phyloP scores from a whole-genome alignment of 2,113 vertebrate species.

The Siphamia tubifer region DNA sequence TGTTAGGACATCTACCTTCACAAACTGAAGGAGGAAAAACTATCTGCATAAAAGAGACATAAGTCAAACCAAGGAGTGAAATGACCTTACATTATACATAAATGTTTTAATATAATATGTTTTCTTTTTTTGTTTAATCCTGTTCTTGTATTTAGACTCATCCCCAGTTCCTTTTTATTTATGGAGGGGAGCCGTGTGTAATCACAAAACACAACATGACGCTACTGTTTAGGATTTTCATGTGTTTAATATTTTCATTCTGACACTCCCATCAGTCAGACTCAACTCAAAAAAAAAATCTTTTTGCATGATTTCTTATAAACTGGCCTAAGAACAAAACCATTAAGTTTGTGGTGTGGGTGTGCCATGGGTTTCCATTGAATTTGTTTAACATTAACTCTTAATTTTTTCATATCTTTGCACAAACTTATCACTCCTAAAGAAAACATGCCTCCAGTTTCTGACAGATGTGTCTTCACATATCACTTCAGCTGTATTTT shows the following conservation, averaged over 20 bases:
- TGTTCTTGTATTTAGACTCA: conserved; percentile 10
- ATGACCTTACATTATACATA: too few species aligned
- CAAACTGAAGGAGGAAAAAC: too few species aligned
- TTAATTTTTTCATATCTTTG: too few species aligned
- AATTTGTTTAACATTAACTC: background rate
- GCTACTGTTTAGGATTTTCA: background rate
- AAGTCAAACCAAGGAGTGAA: too few species aligned
- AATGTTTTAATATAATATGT: background rate
- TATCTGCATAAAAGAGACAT: too few species aligned
- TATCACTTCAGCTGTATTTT: conserved; percentile 7
- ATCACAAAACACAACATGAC: background rate
- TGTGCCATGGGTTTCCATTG: background rate
- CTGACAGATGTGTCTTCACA: background rate
- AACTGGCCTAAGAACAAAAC: too few species aligned
- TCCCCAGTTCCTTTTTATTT: conserved; percentile 4
- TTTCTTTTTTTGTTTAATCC: background rate
- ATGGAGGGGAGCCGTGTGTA: conserved; percentile 2
- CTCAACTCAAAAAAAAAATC: background rate
- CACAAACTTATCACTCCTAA: background rate
- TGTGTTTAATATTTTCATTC: background rate
- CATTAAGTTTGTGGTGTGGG: too few species aligned
- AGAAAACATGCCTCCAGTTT: background rate
- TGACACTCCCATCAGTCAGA: background rate
- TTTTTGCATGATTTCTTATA: too few species aligned
- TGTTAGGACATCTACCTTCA: too few species aligned